Conservation (phyloP, 2,797 vertebrate genomes). For the Chaetodon trifasciatus region DNA sequence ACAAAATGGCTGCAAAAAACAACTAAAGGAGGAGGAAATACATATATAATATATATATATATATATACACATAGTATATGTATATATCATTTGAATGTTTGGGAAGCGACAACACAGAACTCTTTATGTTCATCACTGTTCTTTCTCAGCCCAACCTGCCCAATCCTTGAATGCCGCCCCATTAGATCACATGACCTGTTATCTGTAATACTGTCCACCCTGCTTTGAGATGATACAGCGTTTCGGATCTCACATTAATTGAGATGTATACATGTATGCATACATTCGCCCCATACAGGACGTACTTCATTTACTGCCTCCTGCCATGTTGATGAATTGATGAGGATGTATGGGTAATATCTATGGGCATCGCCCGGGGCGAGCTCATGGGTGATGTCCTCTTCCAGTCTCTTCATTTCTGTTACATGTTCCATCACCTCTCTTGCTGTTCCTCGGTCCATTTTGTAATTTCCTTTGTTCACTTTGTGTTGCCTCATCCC, state of each 20-base stretch:
- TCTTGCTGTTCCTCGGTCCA: conserved; percentile 44
- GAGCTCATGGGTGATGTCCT: conserved; percentile 15
- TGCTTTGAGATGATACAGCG: conserved; percentile 32
- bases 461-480: conserved; percentile 16
- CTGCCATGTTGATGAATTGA: conserved; percentile 35
- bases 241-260: conserved; percentile 24
- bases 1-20: conserved; percentile 74
- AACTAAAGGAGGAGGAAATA: conserved; percentile 41
- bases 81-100: conserved; percentile 53
- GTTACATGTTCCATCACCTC: conserved; percentile 26
- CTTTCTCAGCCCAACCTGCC: conserved; percentile 20
- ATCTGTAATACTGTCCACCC: conserved; percentile 27
- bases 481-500: conserved; percentile 19
- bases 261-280: conserved; percentile 20
- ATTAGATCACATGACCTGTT: conserved; percentile 43
- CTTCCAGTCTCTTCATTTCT: conserved; percentile 37
- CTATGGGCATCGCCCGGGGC: neutral
- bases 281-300: conserved; percentile 21
- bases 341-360: conserved; percentile 17
- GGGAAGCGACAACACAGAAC: conserved; percentile 53
- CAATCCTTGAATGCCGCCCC: conserved; percentile 38
- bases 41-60: conserved; percentile 26
- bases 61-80: conserved; percentile 15
- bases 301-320: conserved; percentile 28
- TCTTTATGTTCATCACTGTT: conserved; percentile 31